These are phyloP conservation scores for Pterocles gutturalis DNA, from an alignment of 2,113 vertebrate genomes.

Conservation along the genomic window DNA sequence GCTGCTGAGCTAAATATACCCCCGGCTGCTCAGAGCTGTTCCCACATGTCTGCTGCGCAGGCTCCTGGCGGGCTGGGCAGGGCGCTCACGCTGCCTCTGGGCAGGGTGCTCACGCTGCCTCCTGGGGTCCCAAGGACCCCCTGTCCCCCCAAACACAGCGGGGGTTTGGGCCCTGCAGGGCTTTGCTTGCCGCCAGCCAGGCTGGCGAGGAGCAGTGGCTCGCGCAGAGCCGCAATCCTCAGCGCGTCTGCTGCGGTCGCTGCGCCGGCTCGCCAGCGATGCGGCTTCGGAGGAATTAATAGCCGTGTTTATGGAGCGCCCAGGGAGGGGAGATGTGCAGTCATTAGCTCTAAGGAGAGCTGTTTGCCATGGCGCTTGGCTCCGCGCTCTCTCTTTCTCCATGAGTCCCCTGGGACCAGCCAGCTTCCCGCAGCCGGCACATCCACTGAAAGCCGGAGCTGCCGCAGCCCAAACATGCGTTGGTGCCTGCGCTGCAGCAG, in stretches of 20 bases:
- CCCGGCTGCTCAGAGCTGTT: accelerated
- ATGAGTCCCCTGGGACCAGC: neutral
- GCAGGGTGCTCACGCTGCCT: neutral
- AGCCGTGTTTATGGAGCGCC: neutral
- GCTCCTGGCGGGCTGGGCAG: accelerated
- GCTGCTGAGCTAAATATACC: constrained; percentile 23
- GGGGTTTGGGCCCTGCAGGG: neutral
- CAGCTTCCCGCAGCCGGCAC: neutral
- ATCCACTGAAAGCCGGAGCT: neutral
- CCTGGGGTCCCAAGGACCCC: neutral
- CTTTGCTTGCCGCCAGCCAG: accelerated
- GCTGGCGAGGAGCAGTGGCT: neutral
- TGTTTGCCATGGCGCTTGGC: neutral
- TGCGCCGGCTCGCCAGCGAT: neutral
- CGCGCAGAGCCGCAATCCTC: accelerated
- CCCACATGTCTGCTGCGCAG: neutral
- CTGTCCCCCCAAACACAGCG: neutral
- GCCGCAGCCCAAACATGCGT: neutral
- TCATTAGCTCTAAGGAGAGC: constrained; percentile 26
- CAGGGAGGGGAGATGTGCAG: neutral
- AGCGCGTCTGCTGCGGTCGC: neutral
- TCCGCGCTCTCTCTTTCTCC: neutral
- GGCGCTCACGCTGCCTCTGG: neutral
- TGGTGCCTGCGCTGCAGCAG: accelerated
- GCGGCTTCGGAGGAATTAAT: constrained; percentile 25